A percentile compares a stretch with the other conserved stretches of the same genome.
Evolutionary conservation across 2,888 invertebrate species (phyloP).

Genomic region (Melieria omissa): DNA sequence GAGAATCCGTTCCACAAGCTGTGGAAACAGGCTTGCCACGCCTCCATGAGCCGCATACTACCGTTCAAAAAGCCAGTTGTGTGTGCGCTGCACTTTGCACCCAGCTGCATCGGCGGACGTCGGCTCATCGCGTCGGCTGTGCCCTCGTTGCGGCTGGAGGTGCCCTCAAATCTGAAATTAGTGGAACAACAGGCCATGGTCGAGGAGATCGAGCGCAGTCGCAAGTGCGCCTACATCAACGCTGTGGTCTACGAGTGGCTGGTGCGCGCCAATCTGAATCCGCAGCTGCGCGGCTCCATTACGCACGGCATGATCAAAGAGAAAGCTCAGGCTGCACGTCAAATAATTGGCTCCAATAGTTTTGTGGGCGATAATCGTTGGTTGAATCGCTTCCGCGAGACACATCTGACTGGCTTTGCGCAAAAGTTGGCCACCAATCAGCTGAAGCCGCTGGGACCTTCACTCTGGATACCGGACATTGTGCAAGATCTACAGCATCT

Average conservation of each 20-base stretch:
- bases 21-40: constrained; percentile 64
- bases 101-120: constrained; percentile 59
- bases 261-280: constrained; percentile 61
- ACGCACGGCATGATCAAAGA: constrained; percentile 63
- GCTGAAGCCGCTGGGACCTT: constrained; percentile 58
- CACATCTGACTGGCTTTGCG: constrained; percentile 59
- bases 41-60: constrained; percentile 60
- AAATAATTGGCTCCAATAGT: constrained; percentile 57
- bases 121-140: constrained; percentile 58
- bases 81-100: constrained; percentile 62
- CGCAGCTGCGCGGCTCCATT: constrained; percentile 60
- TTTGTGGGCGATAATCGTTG: constrained; percentile 62
- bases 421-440: constrained; percentile 60
- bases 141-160: constrained; percentile 58
- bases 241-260: constrained; percentile 64
- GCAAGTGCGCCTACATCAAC: constrained; percentile 62
- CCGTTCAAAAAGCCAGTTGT: constrained; percentile 64
- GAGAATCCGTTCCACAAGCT: constrained; percentile 60
- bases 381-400: constrained; percentile 62
- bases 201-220: constrained; percentile 60
- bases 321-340: constrained; percentile 59
- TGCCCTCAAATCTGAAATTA: constrained; percentile 58
- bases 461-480: constrained; percentile 60
- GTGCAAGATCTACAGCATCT: constrained; percentile 59
- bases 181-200: constrained; percentile 61